Percentiles rank a stretch among this genome's conserved stretches.
Evolutionary conservation across 2,797 vertebrate genomes (phyloP).

Genomic region (Etheostoma nigrum): DNA sequence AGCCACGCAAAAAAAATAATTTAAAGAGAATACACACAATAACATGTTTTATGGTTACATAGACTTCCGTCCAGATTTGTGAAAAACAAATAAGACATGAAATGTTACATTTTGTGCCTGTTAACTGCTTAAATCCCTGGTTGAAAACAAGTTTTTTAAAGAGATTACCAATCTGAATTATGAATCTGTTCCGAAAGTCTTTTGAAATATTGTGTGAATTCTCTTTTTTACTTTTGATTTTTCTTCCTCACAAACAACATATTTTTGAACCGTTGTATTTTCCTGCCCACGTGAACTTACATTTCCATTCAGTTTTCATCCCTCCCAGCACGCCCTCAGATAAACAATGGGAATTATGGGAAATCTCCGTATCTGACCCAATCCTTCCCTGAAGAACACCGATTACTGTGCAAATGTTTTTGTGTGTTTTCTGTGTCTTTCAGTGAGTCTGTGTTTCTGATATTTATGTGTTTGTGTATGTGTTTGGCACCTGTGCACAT

Average conservation of each 20-base stretch:
- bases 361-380: slow-evolving; percentile 89
- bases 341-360: slow-evolving; percentile 79
- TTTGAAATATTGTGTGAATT: slow-evolving; percentile 21
- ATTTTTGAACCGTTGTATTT: slow-evolving; percentile 12
- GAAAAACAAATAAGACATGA: slow-evolving; percentile 15
- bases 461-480: slow-evolving; percentile 57
- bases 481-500: slow-evolving; percentile 60
- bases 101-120: slow-evolving; percentile 2
- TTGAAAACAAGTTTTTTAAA: not conserved
- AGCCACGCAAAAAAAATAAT: slow-evolving; percentile 8
- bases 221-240: slow-evolving; percentile 29
- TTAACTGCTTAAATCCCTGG: not conserved
- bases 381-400: slow-evolving; percentile 74
- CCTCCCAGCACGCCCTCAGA: slow-evolving; percentile 57
- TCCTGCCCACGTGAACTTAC: slow-evolving; percentile 41
- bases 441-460: slow-evolving; percentile 50
- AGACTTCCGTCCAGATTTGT: slow-evolving; percentile 9
- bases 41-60: not conserved
- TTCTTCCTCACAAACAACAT: not conserved
- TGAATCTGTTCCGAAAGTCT: slow-evolving; percentile 20
- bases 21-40: slow-evolving; percentile 21
- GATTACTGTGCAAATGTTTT: slow-evolving; percentile 67
- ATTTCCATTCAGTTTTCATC: slow-evolving; percentile 64
- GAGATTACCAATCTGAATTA: not conserved
- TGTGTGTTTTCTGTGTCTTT: slow-evolving; percentile 59